phyloP scores from a whole-genome alignment of 1,140 invertebrate genomes.

The Drosophila serrata region DNA sequence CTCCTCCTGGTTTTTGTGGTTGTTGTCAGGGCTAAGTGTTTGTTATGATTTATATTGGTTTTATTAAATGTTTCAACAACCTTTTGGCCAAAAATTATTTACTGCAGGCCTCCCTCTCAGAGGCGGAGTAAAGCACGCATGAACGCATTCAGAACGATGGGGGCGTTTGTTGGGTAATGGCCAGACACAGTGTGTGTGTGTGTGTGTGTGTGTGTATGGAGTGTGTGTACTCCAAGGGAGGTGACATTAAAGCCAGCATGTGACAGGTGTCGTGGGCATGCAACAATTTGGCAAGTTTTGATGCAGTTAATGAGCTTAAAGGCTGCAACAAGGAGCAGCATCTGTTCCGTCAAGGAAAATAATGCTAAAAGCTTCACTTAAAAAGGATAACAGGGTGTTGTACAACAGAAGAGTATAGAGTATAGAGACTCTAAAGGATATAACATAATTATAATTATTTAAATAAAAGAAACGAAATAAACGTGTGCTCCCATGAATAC shows the following conservation, averaged over 20 bases:
- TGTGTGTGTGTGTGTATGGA: background rate
- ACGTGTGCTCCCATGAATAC: too few relatives aligned
- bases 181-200: conserved; percentile 6
- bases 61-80: conserved; percentile 84
- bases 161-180: conserved; percentile 9
- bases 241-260: conserved; percentile 40
- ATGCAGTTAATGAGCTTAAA: conserved; percentile 49
- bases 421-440: background rate
- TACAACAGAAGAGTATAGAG: too few relatives aligned
- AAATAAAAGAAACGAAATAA: background rate
- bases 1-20: conserved; percentile 29
- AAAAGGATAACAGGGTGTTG: background rate
- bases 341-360: conserved; percentile 7
- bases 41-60: conserved; percentile 84
- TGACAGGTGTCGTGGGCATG: conserved; percentile 28
- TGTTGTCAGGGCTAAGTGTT: conserved; percentile 77
- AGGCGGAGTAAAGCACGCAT: conserved; percentile 41
- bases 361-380: conserved; percentile 30
- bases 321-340: conserved; percentile 21
- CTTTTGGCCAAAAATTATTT: conserved; percentile 81
- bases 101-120: conserved; percentile 52
- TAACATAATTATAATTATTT: background rate
- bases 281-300: conserved; percentile 32
- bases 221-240: background rate
- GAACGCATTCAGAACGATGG: conserved; percentile 35